Percentiles rank a stretch among this genome's conserved stretches.
phyloP scores from a whole-genome alignment of 2,797 vertebrate species.

The Sphenodon punctatus region DNA sequence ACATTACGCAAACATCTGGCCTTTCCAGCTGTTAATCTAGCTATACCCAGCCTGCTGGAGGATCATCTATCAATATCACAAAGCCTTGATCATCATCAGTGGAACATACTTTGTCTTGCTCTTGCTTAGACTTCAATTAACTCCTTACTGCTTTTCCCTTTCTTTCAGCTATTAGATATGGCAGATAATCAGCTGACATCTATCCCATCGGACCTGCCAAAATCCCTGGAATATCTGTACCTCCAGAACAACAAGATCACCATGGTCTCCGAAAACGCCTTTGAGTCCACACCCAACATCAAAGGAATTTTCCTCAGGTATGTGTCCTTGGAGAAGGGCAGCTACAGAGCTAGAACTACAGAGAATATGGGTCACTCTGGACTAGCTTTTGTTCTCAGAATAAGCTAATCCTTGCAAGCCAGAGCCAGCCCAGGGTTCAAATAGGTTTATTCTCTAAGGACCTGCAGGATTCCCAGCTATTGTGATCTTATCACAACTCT shows the following conservation, averaged over 20 bases:
- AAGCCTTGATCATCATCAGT: neutral
- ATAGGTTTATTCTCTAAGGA: neutral
- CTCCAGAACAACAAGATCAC: constrained; percentile 93
- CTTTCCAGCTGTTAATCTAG: neutral
- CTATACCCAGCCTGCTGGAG: neutral
- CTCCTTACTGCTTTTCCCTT: constrained; percentile 8
- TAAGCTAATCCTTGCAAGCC: too few species aligned
- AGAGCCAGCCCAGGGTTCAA: neutral
- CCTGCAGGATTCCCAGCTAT: too few species aligned
- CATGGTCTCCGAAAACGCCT: constrained; percentile 81
- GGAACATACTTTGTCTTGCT: neutral
- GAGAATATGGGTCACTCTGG: too few species aligned
- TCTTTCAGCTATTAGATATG: constrained; percentile 88
- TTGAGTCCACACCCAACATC: constrained; percentile 92
- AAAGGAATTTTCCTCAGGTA: constrained; percentile 95
- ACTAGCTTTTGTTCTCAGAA: too few species aligned
- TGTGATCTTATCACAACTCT: too few species aligned
- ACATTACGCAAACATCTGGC: neutral
- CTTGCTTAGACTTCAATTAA: constrained; percentile 15
- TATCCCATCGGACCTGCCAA: constrained; percentile 88
- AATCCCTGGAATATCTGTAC: constrained; percentile 91
- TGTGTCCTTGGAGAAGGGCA: neutral
- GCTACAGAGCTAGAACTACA: too few species aligned
- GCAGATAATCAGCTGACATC: constrained; percentile 90
- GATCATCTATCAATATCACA: neutral